Evolutionary conservation across 2,888 invertebrate species (phyloP).

Genomic region (Aporophyla lueneburgensis): DNA sequence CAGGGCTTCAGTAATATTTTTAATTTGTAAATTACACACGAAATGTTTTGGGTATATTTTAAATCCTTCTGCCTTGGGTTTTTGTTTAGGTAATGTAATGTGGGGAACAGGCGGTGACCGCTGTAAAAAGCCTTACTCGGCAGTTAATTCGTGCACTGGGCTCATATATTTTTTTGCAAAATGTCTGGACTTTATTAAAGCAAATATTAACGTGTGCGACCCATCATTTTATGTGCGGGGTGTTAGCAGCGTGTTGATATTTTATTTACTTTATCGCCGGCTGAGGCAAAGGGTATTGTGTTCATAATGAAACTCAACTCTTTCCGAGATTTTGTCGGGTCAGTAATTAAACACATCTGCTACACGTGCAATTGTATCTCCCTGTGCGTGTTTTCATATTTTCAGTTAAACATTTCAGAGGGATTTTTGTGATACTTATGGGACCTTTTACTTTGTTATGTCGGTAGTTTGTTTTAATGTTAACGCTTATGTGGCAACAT

Average conservation of each 20-base stretch:
- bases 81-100: conserved; percentile 82
- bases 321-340: conserved; percentile 86
- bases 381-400: conserved; percentile 77
- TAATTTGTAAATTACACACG: conserved; percentile 83
- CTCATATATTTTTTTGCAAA: conserved; percentile 82
- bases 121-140: conserved; percentile 81
- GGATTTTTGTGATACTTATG: conserved; percentile 75
- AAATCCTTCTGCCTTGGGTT: conserved; percentile 77
- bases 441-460: conserved; percentile 74
- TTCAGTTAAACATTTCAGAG: conserved; percentile 77
- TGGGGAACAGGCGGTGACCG: conserved; percentile 70
- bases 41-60: conserved; percentile 82
- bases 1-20: conserved; percentile 69
- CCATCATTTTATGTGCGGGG: conserved; percentile 81
- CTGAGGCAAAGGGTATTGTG: conserved; percentile 78
- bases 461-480: conserved; percentile 77
- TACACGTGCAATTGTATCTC: conserved; percentile 83
- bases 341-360: conserved; percentile 90
- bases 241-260: conserved; percentile 87
- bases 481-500: conserved; percentile 73
- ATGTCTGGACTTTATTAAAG: conserved; percentile 85
- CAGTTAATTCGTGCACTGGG: conserved; percentile 83
- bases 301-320: conserved; percentile 86
- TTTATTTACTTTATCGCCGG: conserved; percentile 87
- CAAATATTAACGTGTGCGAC: conserved; percentile 83